Base-by-base conservation (phyloP, 2,797 vertebrate species). In the Rhabdomys pumilio region DNA sequence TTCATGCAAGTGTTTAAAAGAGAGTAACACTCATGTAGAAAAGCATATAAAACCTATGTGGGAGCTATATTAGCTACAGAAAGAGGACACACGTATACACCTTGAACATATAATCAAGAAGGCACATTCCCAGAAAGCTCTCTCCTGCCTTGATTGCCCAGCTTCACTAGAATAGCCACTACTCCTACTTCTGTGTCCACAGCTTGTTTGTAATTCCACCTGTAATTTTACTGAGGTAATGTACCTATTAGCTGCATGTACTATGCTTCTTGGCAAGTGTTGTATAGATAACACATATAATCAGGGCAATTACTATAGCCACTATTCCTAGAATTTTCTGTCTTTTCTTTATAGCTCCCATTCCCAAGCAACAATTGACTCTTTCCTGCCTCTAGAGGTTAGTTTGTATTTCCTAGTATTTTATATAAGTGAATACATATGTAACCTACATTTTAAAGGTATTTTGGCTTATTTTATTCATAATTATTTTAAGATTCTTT, bases 1-100 rank as follows among this genome's bases (percentile, higher is more conserved):
- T 96, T 87, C 91, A 61, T 55, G 14, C 61, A 89, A 95, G 93
- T 81, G 22, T 84, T 96, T 96, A 77, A 94, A 93, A 81, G 81
- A 87, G 6, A 83, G 73, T 72, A 94, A 38, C 11, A 61, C 63
- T 29, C 63, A 93, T 77, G 75, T 86, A 85, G 41, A 47, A 84
- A 95, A 90, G 34, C n/a, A 15, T 73, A 55, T 31, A 29, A 65
- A 76, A 86, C 13, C n/a, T 26, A 44, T 75, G 34, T 86, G 55
- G 20, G n/a, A 80, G 22, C 24, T 88, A 53, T 69, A 73, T 92
- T 89, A 79, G 31, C 90, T 96, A 94, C 41, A 69, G 41, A 85
- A 89, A 17, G 17, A 79, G 63, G 81, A 67, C 47, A 89, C 11
- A 0, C 15, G 9, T 38, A 2, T 77, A 55, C 9, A 67, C 0